Base-by-base conservation (phyloP, 35 echinoderm and acorn worm genomes). In the Apostichopus californicus region DNA sequence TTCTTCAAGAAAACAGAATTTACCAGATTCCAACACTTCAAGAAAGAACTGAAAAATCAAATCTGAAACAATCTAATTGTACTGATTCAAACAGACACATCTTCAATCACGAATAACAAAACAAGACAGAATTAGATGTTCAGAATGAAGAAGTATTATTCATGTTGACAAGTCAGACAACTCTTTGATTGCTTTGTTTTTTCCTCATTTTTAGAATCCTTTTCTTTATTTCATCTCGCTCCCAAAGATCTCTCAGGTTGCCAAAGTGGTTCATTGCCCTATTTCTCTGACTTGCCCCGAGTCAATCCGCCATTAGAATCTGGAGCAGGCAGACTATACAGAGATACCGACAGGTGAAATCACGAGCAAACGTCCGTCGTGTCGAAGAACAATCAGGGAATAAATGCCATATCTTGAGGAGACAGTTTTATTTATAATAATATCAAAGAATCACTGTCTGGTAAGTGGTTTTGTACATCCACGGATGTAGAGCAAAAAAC, bases 261-360 rank as follows among this genome's bases (percentile, higher is more conserved):
- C 13, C 25, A 80, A 80, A 54, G 10, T 80, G 78, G 78, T 46
- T 25, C 24, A 80, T 34, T 80, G 78, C 24, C 78, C 78, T 80
- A 80, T 46, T 80, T 80, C 5, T 80, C 34, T 46, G 6, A 14
- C 14, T 80, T 13, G 78, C 78, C 78, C 78, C 34, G 9, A 80
- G 78, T 46, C 23, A 80, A 80, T 80, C 78, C 9, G 5, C 5
- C 24, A 34, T 8, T 7, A 26, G 53, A 25, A 80, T 80, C 78
- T 80, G 78, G 78, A 34, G 14, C 78, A 80, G 34, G 24, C 78
- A 80, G 14, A 5, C 4, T 46, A 25, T 13, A 80, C 22, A 68
- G 13, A 68, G 25, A 80, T 25, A 80, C 78, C 5, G 78, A 24
- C 78, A 80, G 78, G 53, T 80, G 78, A 80, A 46, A 46, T 46